A percentile compares a stretch with the other conserved stretches of the same genome.
phyloP scores from a whole-genome alignment of 2,888 invertebrate species.

The Cataglyphis altisquamis region DNA sequence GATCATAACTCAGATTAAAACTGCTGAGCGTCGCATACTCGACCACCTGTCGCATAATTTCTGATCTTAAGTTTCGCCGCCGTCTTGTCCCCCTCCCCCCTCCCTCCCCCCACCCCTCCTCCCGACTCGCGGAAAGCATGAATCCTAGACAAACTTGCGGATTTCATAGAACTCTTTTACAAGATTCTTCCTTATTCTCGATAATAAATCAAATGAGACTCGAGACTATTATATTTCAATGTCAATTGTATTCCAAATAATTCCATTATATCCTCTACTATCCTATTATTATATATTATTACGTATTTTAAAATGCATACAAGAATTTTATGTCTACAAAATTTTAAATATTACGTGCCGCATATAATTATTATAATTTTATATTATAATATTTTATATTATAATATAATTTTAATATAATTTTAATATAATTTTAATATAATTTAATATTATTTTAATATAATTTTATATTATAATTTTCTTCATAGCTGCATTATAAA shows the following conservation, averaged over 20 bases:
- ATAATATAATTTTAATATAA: too few relatives aligned
- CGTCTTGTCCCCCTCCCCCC: too few relatives aligned
- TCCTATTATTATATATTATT: background rate
- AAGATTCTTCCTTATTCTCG: constrained; percentile 39
- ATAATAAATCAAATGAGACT: background rate
- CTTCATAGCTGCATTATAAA: background rate
- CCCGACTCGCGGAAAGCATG: background rate
- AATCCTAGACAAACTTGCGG: constrained; percentile 3
- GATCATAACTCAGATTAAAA: constrained; percentile 71
- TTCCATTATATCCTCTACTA: background rate
- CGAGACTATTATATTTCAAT: background rate
- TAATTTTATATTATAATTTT: background rate
- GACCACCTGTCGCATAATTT: constrained; percentile 71
- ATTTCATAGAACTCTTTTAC: constrained; percentile 39
- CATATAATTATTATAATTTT: background rate
- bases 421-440: too few relatives aligned
- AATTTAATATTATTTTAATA: too few relatives aligned
- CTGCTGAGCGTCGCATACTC: constrained; percentile 60
- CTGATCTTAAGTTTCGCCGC: constrained; percentile 56
- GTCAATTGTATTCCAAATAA: background rate
- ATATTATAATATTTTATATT: background rate
- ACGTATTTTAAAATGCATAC: background rate
- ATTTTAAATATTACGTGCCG: background rate
- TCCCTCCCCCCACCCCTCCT: too few relatives aligned
- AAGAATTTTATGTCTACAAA: background rate